Percentiles rank a stretch among this genome's conserved stretches.
These are phyloP conservation scores for Ischnura elegans DNA, from an alignment of 2,888 invertebrate genomes.

Conservation along the genomic window DNA sequence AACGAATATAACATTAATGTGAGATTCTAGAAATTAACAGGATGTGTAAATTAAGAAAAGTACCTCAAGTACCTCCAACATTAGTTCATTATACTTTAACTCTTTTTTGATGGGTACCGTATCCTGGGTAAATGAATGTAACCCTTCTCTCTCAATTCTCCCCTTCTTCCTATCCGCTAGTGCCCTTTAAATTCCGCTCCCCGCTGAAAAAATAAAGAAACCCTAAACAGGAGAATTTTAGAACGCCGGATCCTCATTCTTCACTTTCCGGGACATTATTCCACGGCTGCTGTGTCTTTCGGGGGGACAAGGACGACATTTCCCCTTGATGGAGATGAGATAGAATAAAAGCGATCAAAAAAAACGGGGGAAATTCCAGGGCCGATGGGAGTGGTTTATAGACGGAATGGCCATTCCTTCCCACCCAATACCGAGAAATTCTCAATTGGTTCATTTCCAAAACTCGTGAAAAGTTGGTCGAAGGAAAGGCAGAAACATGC, in stretches of 20 bases:
- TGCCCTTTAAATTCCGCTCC: not conserved
- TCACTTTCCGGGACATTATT: slow-evolving; percentile 13
- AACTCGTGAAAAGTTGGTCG: no score
- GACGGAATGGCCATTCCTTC: no score
- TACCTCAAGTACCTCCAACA: not conserved
- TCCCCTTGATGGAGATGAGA: not conserved
- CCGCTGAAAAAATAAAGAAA: not conserved
- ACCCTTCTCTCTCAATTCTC: not conserved
- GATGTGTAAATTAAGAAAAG: no score
- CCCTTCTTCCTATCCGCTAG: not conserved
- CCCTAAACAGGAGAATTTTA: not conserved
- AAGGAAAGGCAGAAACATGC: no score
- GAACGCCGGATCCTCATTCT: not conserved
- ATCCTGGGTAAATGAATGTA: not conserved
- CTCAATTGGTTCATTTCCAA: no score
- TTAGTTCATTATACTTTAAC: not conserved
- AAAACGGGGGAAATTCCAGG: not conserved
- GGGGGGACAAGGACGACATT: not conserved
- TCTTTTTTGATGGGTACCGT: not conserved
- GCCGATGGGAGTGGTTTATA: no score
- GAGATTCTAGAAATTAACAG: no score
- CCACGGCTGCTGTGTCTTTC: not conserved
- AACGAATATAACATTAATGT: no score
- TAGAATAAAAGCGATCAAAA: slow-evolving; percentile 10
- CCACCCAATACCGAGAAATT: no score